Conservation (phyloP, 37 sponge, comb jelly and placozoan species). For the Oscarella lobularis region DNA sequence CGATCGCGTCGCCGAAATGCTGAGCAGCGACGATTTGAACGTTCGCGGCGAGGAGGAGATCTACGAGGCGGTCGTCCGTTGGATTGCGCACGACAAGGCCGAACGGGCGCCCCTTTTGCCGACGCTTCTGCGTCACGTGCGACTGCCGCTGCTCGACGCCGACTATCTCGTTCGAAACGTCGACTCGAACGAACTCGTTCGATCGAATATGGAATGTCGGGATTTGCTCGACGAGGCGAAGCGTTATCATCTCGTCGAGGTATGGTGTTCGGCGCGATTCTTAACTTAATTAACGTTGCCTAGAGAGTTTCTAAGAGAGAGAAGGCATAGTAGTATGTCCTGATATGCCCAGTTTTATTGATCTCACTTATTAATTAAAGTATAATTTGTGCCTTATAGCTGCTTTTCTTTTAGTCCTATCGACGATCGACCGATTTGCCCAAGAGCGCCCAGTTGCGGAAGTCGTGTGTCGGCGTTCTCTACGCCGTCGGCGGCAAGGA, state of each 20-base stretch:
- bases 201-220: conserved; percentile 42
- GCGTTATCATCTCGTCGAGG: conserved; percentile 67
- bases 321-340: no score
- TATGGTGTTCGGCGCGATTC: conserved; percentile 12
- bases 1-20: conserved; percentile 51
- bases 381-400: no score
- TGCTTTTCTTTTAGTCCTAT: no score
- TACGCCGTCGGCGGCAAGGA: conserved; percentile 91
- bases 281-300: no score
- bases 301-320: no score
- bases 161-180: conserved; percentile 67
- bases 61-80: conserved; percentile 65
- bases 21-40: conserved; percentile 57
- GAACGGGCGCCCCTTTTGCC: conserved; percentile 55
- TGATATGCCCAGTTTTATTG: no score
- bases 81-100: conserved; percentile 44
- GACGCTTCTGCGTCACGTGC: conserved; percentile 49
- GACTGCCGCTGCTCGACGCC: conserved; percentile 66
- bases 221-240: conserved; percentile 93
- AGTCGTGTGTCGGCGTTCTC: conserved; percentile 61
- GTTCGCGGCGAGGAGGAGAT: conserved; percentile 79
- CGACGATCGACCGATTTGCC: conserved; percentile 12
- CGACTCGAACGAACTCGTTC: conserved; percentile 48
- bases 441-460: conserved; percentile 22
- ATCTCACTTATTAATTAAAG: no score